These are phyloP conservation scores for Nansenia antarctica DNA, from an alignment of 2,113 vertebrate species.

Conservation along the genomic window DNA sequence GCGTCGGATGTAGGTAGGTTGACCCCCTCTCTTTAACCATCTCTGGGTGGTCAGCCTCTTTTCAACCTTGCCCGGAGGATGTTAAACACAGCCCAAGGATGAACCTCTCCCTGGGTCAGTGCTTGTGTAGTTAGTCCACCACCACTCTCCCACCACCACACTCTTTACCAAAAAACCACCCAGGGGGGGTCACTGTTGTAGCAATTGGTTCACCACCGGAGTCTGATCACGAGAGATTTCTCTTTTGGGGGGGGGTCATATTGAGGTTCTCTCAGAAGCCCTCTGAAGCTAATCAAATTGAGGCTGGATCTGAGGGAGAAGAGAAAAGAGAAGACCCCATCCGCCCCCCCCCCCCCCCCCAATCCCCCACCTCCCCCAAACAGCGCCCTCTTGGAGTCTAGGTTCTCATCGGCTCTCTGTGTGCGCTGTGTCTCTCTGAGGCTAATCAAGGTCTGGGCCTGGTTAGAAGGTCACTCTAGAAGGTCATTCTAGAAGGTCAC, in stretches of 20 bases:
- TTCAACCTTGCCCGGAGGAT: conserved; percentile 75
- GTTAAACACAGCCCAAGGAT: conserved; percentile 73
- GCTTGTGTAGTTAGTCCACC: conserved; percentile 53
- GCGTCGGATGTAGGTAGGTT: conserved; percentile 69
- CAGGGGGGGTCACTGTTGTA: too few relatives aligned
- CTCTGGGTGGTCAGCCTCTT: conserved; percentile 79
- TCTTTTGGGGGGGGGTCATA: conserved; percentile 29
- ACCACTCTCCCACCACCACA: too few relatives aligned
- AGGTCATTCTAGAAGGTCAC: conserved; percentile 44
- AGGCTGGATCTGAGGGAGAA: conserved; percentile 50
- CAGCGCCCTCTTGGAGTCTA: conserved; percentile 27
- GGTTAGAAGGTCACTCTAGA: too few relatives aligned
- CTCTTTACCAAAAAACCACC: conserved; percentile 77
- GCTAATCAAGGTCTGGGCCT: conserved; percentile 41
- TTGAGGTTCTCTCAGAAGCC: conserved; percentile 21
- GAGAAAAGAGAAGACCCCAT: conserved; percentile 38
- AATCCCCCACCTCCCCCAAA: conserved; percentile 18
- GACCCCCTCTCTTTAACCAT: conserved; percentile 76
- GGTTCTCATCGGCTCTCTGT: conserved; percentile 29
- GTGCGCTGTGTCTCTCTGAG: conserved; percentile 33
- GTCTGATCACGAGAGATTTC: conserved; percentile 51
- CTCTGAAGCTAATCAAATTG: conserved; percentile 64
- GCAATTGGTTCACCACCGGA: conserved; percentile 67
- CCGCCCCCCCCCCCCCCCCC: conserved; percentile 3
- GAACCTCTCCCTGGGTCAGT: conserved; percentile 73